Conservation (phyloP, 2,797 vertebrate genomes). For the Halcyon chelicuti region DNA sequence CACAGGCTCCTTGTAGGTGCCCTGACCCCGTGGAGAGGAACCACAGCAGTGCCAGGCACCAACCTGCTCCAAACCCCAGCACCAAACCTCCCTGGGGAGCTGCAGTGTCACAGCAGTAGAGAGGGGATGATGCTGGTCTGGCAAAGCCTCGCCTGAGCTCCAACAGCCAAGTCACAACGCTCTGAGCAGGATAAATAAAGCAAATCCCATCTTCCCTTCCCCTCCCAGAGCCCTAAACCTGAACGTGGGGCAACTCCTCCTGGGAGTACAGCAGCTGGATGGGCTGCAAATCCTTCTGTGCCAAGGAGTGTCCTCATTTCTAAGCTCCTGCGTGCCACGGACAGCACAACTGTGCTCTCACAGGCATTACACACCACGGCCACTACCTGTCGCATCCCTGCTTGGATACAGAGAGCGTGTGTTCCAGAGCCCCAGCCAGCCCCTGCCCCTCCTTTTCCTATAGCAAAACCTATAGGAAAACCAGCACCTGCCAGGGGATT, state of each 20-base stretch:
- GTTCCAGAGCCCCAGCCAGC: not conserved
- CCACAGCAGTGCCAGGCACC: fast-evolving
- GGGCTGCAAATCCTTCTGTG: not conserved
- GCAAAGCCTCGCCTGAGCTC: not conserved
- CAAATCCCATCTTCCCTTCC: not conserved
- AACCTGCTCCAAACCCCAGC: not conserved
- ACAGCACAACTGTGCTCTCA: not conserved
- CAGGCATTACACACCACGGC: fast-evolving
- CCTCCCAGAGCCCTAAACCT: not conserved
- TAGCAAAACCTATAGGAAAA: not conserved
- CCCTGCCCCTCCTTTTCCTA: not conserved
- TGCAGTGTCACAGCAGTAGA: not conserved
- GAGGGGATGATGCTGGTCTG: fast-evolving
- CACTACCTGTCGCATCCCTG: not conserved
- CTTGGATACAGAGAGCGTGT: not conserved
- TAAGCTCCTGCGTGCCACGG: not conserved
- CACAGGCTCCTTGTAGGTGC: fast-evolving
- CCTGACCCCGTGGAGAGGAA: not conserved
- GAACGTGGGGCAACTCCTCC: fast-evolving
- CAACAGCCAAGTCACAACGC: not conserved
- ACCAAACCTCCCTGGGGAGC: fast-evolving
- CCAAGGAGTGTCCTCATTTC: too few species aligned
- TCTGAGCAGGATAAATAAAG: not conserved
- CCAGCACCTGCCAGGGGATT: not conserved
- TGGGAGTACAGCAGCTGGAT: fast-evolving